phyloP scores from a whole-genome alignment of 37 sponge, comb jelly and placozoan species.

The Corticium candelabrum region DNA sequence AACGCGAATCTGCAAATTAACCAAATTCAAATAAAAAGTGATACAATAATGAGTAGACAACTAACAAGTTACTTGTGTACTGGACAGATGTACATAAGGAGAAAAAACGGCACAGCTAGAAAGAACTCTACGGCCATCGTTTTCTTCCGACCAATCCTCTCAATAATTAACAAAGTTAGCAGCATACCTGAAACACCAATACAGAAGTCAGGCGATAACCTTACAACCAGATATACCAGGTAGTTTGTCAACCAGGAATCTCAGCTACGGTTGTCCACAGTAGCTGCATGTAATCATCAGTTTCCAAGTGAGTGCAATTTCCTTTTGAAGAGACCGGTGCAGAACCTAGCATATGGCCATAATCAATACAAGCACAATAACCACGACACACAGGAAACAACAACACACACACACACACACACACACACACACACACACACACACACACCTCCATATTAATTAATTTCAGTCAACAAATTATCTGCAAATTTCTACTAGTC shows the following conservation, averaged over 20 bases:
- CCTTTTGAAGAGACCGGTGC: too few relatives aligned
- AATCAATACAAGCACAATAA: too few relatives aligned
- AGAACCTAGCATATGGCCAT: too few relatives aligned
- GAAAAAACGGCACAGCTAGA: constrained; percentile 28
- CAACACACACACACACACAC: too few relatives aligned
- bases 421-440: too few relatives aligned
- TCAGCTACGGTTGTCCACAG: constrained; percentile 67
- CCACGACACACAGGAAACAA: too few relatives aligned
- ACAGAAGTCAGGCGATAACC: too few relatives aligned
- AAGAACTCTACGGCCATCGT: constrained; percentile 61
- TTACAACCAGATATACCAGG: not conserved
- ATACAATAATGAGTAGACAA: not conserved
- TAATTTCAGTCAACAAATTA: too few relatives aligned
- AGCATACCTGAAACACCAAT: constrained; percentile 25
- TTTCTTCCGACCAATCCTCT: constrained; percentile 56
- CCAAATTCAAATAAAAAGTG: not conserved
- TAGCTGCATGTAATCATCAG: constrained; percentile 42
- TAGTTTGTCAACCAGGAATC: constrained; percentile 14
- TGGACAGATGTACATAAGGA: constrained; percentile 46
- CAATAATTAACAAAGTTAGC: constrained; percentile 43
- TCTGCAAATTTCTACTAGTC: too few relatives aligned
- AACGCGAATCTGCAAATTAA: constrained; percentile 16
- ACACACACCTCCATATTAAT: too few relatives aligned
- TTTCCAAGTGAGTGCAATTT: too few relatives aligned
- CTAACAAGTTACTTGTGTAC: not conserved